Base-by-base conservation (phyloP, 1,140 invertebrate genomes). In the Oryzaephilus surinamensis region DNA sequence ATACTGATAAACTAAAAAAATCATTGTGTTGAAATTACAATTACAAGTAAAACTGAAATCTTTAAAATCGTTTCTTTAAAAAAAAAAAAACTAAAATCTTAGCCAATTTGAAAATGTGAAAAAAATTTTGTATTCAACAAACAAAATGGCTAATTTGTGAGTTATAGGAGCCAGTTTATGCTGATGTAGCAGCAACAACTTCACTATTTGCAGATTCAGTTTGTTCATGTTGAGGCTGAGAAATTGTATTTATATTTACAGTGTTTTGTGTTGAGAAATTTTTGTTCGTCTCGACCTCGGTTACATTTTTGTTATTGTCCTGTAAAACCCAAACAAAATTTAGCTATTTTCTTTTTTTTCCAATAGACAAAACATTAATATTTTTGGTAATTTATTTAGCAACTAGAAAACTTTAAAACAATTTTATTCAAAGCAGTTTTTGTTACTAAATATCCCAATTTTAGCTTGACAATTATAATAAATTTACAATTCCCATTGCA, bases 321-420 rank as follows among this genome's bases (percentile, higher is more conserved):
- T 62, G 60, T 51, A 62, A 62, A 62, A 53, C 60, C 46, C 55
- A 53, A 54, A 46, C 41, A 32, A 43, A 51, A 49, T 48, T 51
- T 39, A 39, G 27, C 37, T 16, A 30, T 8, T 4, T 30, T 10
- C 10, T n/a, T 12, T 6, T 10, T 6, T 21, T 44, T 37, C 2
- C 7, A 38, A 23, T 27, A 28, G 18, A 29, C 12, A 33, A 38
- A 49, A 40, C 24, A 43, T 45, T 40, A 40, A 43, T 40, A 41
- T 4, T 38, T 38, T 30, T 36, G 28, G 8, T 24, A 12, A 37
- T 21, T n/a, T 28, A 32, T 24, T 24, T 28, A 36, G 32, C 31
- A 41, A 36, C 35, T 21, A 39, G 18, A 15, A 28, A 29, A 32
- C 21, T 27, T 40, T 40, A 40, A 31, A 31, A 29, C 16, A 40